A percentile compares a stretch with the other conserved stretches of the same genome.
Evolutionary conservation across 2,797 vertebrate genomes (phyloP).

Genomic region (Cyprinella venusta): DNA sequence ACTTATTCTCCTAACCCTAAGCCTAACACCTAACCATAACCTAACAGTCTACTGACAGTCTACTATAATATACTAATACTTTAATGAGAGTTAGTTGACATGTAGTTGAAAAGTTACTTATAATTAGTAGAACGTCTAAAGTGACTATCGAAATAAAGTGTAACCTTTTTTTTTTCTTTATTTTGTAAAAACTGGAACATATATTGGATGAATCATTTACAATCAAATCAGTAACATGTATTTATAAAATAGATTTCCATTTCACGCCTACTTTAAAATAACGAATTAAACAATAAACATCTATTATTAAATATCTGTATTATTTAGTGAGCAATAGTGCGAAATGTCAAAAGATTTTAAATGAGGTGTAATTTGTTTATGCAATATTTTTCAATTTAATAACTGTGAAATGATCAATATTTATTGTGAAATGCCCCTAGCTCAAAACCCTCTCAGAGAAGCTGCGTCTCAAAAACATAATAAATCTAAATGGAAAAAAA

Average conservation of each 20-base stretch:
- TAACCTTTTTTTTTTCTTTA: too few species aligned
- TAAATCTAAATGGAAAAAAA: too few species aligned
- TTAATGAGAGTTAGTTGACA: too few species aligned
- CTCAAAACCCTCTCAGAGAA: neutral
- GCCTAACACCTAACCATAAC: too few species aligned
- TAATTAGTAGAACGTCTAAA: too few species aligned
- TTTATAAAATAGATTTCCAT: neutral
- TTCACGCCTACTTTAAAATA: neutral
- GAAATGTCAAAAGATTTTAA: too few species aligned
- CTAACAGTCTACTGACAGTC: too few species aligned
- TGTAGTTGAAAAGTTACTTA: too few species aligned
- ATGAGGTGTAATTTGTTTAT: neutral
- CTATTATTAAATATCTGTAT: neutral
- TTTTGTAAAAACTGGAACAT: too few species aligned
- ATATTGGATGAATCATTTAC: neutral
- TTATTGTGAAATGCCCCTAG: neutral
- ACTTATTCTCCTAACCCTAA: too few species aligned
- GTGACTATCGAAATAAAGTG: too few species aligned
- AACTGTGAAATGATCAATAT: neutral
- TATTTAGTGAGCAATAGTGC: neutral
- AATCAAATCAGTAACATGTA: neutral
- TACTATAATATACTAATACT: too few species aligned
- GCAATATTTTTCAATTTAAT: neutral
- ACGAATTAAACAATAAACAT: neutral
- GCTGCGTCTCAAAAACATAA: neutral